Base-by-base conservation (phyloP, 1,140 invertebrate genomes). In the Panagrolaimus sp. region DNA sequence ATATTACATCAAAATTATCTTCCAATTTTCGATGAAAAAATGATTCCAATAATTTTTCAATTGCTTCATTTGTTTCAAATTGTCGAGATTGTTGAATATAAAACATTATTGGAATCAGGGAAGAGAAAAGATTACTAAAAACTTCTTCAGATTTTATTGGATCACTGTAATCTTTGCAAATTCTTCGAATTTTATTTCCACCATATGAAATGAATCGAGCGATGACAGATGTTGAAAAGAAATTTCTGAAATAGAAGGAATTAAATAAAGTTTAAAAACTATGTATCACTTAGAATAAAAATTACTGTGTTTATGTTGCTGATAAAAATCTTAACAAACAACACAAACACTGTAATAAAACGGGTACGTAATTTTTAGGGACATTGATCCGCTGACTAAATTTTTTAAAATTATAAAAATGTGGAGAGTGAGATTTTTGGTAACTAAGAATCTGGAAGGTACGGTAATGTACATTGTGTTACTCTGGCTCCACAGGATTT, bases 1-100 rank as follows among this genome's bases (percentile, higher is more conserved):
- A 58, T 10, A 58, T 28, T 12, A 58, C 12, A n/a, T 58, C 52
- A 14, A 58, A 58, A 26, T 58, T 58, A 58, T 58, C 52, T 2
- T 21, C 8, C 8, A n/a, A n/a, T n/a, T 58, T 12, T 3, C 1
- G 14, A 21, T 58, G 10, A 10, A 58, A 12, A 58, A 26, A 58
- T 21, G 21, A 12, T 10, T 58, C 28, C 52, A 58, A 58, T n/a
- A 58, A 12, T 28, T 21, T 58, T 21, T 58, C 52, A 58, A 58
- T 58, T 21, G 52, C 52, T 4, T 58, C 21, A 21, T 58, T 58
- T 12, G 28, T 58, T 58, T 58, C 52, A 2, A 21, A 12, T 12
- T 28, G 10, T 21, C 52, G 12, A 14, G 52, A 58, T 58, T 58
- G 52, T 28, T 58, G 52, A 28, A 58, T 4, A 28, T n/a, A 58